Base-by-base conservation (phyloP, 2,888 invertebrate species). In the Troides oblongomaculatus region DNA sequence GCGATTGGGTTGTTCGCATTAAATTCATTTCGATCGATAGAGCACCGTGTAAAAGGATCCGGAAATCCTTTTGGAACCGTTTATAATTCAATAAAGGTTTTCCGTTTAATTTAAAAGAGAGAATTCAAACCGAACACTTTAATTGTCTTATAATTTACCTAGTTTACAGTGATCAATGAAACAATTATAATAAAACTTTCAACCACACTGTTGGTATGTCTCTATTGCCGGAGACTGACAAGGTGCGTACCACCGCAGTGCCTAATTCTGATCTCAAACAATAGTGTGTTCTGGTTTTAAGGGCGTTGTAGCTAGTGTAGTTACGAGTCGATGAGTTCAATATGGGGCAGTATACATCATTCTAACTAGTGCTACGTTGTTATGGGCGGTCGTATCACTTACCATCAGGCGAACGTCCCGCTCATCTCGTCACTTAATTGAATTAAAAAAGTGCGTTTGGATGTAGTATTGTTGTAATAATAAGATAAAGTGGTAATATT, bases 401-500 rank as follows among this genome's bases (percentile, higher is more conserved):
- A 30, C 30, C 30, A 30, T 30, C 30, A 3, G 3, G 30, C 5
- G 30, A 30, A 30, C 30, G 30, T 30, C 30, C 30, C 3, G 30
- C 30, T 30, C 30, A 30, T 30, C 30, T 30, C 30, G 30, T 30
- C 30, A 3, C 3, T 2, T 3, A 30, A 30, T 30, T 30, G 30
- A 30, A 30, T 4, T 3, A 30, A 30, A 25, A 30, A 17, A 43
- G 46, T n/a, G 23, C 57, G 21, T 62, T 62, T 43, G 25, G 30
- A 46, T 25, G 25, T 56, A 62, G 62, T 46, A 67, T 58, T 62
- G 58, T 46, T 46, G 46, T 58, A 58, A 68, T 63, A 68, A 68
- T 21, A 68, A 57, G 68, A 63, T 68, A 68, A 58, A 58, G 62
- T 21, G 25, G 57, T 46, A 58, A 43, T 58, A 50, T 68, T 30